Base-by-base conservation (phyloP, 2,888 invertebrate genomes). In the Ctena decussata region DNA sequence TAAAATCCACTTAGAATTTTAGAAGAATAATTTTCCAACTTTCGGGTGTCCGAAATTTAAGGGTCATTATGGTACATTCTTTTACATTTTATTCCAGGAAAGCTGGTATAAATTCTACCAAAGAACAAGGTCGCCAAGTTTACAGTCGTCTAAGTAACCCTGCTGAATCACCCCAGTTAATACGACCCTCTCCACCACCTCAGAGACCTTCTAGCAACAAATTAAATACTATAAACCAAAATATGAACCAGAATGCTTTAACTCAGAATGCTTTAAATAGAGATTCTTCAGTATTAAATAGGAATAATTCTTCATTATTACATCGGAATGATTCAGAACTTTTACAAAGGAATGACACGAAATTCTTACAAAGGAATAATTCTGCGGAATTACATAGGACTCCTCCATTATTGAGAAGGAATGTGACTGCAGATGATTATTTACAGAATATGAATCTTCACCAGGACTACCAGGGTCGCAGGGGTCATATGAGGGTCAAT, bases 391-490 rank as follows among this genome's bases (percentile, higher is more conserved):
- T 57, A 15, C 5, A 12, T 3, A 6, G 35, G 12, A 65, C 11
- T 11, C 21, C 65, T 35, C 35, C 35, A 12, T 21, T 65, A 21
- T 35, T 35, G 30, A 35, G 18, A 8, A 65, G 35, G 5, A 21
- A 35, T 35, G 5, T 12, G 35, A 86, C 90, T 11, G 84, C 89
- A 0, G 69, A 80, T 39, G 84, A 86, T 49, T 90, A 89, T 78
- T 71, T 70, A 5, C 81, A 92, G 11, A 82, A 89, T 73, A 77
- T 93, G 18, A 93, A 93, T 73, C 82, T 92, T 72, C 93, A 93
- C 73, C 92, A 92, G 18, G 89, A 90, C 41, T 93, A 93, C 82
- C 92, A 93, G 77, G 92, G 91, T 65, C 90, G 92, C 35, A 84
- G 86, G 53, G 94, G 93, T 35, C 92, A 92, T 70, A 83, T 93